Conservation (phyloP, 2,888 invertebrate species). For the Eurytoma californica region DNA sequence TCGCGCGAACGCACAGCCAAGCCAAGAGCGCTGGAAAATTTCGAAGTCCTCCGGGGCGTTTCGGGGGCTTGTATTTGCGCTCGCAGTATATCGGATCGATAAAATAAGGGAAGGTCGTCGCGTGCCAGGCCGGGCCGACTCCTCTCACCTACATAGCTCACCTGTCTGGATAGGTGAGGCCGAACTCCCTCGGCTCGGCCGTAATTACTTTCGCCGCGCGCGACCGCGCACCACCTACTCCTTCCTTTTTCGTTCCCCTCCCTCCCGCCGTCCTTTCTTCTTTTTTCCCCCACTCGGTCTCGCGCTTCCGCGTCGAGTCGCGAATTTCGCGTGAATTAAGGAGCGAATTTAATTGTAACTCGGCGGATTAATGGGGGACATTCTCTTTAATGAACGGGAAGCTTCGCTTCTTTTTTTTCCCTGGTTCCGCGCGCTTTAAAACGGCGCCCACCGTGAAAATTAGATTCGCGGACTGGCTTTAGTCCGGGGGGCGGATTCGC, state of each 20-base stretch:
- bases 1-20: background rate
- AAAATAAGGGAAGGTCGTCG: slow-evolving; percentile 73
- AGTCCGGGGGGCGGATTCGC: background rate
- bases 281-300: background rate
- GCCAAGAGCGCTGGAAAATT: no score
- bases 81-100: slow-evolving; percentile 70
- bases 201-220: slow-evolving; percentile 49
- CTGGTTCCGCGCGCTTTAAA: background rate
- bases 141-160: slow-evolving; percentile 60
- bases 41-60: no score
- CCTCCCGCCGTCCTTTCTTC: background rate
- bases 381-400: slow-evolving; percentile 18
- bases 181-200: slow-evolving; percentile 45
- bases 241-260: background rate
- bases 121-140: slow-evolving; percentile 69
- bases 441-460: slow-evolving; percentile 4
- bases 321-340: slow-evolving; percentile 41
- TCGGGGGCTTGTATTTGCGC: slow-evolving; percentile 29
- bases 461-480: slow-evolving; percentile 11
- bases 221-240: slow-evolving; percentile 11
- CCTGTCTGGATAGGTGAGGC: slow-evolving; percentile 63
- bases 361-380: slow-evolving; percentile 35
- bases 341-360: slow-evolving; percentile 50
- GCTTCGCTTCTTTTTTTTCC: background rate
- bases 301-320: slow-evolving; percentile 1